Base-by-base conservation (phyloP, 2,888 invertebrate species). In the Hermaeophaga mercurialis region DNA sequence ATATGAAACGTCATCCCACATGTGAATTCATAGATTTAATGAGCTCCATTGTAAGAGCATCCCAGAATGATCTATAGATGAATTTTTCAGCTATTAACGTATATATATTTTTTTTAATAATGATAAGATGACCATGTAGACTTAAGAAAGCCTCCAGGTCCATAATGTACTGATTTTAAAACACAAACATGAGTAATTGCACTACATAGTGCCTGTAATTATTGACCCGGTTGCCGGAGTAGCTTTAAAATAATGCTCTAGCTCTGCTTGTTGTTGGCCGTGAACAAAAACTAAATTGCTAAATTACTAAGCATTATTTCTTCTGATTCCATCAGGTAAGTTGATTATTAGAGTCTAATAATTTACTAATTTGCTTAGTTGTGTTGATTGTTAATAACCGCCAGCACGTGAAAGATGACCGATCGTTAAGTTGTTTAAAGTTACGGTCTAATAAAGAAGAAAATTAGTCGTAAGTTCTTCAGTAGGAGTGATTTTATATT, bases 221-320 rank as follows among this genome's bases (percentile, higher is more conserved):
- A 47, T 47, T 47, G 14, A 26, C 17, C 36, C 15, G 22, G 47
- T 47, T 14, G 19, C 19, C 22, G 14, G 36, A 8, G 34, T 18
- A 34, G 52, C 48, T 63, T 54, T n/a, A 53, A 61, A 60, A 65
- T 61, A 67, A 66, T 57, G 58, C 58, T 34, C 43, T 12, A 19
- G 43, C 31, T 52, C 43, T 54, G 48, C 41, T 56, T 52, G 44
- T 43, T 59, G 57, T 50, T 36, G 61, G 55, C 61, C 65, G 62
- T 61, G 66, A 62, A 59, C 56, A 70, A 71, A 71, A 72, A 72
- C 66, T 68, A 72, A 72, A 72, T 73, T 72, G 71, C 70, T 70
- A 67, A 72, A 72, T 73, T 73, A 71, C 71, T 59, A 68, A 69
- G 70, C 71, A 69, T 65, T 69, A 72, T 70, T 70, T 71, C 66